Percentiles rank a stretch among this genome's conserved stretches.
Conservation (phyloP, 92 coral and sea anemone species). For the Montipora capitata region DNA sequence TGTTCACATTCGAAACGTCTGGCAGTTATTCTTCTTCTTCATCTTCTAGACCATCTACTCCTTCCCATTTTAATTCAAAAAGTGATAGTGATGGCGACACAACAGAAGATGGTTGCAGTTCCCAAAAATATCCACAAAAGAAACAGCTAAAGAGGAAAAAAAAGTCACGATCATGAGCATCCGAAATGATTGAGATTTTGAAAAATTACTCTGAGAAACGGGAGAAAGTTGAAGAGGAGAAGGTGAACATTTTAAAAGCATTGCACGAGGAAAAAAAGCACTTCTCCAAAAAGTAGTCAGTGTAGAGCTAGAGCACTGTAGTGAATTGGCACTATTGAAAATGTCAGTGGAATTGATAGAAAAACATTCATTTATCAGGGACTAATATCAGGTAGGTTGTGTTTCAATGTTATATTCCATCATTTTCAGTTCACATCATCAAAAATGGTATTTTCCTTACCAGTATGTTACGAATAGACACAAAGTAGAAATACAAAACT, state of each 20-base stretch:
- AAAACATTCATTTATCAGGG: not conserved
- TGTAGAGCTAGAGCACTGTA: slow-evolving; percentile 1
- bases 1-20: slow-evolving; percentile 27
- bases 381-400: slow-evolving; percentile 4
- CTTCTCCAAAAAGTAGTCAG: slow-evolving; percentile 10
- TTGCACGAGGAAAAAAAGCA: slow-evolving; percentile 45
- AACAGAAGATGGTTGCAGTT: slow-evolving; percentile 21
- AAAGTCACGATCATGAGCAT: slow-evolving; percentile 18
- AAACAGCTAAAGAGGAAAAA: slow-evolving; percentile 11
- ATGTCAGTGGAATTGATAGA: not conserved
- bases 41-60: not conserved
- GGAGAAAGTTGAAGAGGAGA: slow-evolving; percentile 36
- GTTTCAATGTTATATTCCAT: not conserved
- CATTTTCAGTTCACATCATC: not conserved
- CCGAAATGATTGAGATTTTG: slow-evolving; percentile 33
- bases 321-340: not conserved
- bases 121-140: not conserved
- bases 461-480: slow-evolving; percentile 4
- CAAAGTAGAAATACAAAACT: not conserved
- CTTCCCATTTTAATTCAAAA: not conserved
- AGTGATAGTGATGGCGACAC: slow-evolving; percentile 16
- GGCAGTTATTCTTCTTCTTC: slow-evolving; percentile 1
- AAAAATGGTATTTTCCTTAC: not conserved
- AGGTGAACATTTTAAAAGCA: slow-evolving; percentile 19
- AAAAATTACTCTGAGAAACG: slow-evolving; percentile 33